Evolutionary conservation across 2,113 vertebrate genomes (phyloP).

Genomic region (Mesembrinibis cayennensis): DNA sequence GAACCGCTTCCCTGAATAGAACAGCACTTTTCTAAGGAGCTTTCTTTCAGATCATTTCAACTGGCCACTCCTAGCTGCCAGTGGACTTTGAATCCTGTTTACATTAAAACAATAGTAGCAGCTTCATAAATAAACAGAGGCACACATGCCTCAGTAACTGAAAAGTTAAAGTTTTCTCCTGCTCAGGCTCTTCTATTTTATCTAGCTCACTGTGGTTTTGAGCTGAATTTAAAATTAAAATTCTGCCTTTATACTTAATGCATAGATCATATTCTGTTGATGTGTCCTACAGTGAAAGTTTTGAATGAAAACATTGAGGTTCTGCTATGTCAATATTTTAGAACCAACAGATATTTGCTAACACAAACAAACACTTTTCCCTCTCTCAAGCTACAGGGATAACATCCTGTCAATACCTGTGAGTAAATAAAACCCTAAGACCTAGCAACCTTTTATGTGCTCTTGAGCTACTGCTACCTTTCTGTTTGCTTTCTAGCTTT

Average conservation of each 20-base stretch:
- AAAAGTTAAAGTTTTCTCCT: conserved; percentile 46
- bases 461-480: conserved; percentile 10
- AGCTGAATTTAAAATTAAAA: neutral
- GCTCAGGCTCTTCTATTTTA: conserved; percentile 33
- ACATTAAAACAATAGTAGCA: conserved; percentile 77
- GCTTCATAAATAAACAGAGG: conserved; percentile 73
- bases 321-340: conserved; percentile 38
- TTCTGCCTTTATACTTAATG: conserved; percentile 41
- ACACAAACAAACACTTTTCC: conserved; percentile 19
- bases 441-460: neutral
- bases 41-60: conserved; percentile 70
- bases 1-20: conserved; percentile 72
- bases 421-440: conserved; percentile 39
- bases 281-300: neutral
- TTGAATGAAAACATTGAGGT: conserved; percentile 40
- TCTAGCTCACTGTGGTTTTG: neutral
- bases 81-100: conserved; percentile 74
- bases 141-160: conserved; percentile 48
- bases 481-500: conserved; percentile 13
- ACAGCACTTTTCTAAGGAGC: conserved; percentile 69
- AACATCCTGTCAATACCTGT: neutral
- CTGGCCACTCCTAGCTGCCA: conserved; percentile 70
- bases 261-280: neutral
- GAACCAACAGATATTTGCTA: conserved; percentile 20
- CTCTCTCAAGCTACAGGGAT: neutral